These are phyloP conservation scores for Leiothrix lutea DNA, from an alignment of 2,113 vertebrate species.

Conservation along the genomic window DNA sequence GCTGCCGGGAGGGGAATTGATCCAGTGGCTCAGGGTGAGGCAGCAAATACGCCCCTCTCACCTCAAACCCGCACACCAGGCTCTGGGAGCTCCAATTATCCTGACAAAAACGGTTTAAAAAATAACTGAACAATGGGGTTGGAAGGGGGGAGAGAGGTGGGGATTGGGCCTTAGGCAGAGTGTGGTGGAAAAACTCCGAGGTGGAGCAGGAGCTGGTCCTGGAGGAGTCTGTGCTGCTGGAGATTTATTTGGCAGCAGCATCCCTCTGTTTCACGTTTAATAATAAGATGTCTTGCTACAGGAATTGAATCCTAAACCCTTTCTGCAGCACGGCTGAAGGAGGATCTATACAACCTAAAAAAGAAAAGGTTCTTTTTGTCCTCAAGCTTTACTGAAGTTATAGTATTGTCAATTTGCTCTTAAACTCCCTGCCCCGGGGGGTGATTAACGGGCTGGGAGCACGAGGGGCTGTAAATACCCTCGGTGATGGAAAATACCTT, in stretches of 20 bases:
- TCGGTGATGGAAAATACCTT: background rate
- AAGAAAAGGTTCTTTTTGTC: background rate
- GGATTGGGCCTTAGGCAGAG: background rate
- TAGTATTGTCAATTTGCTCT: background rate
- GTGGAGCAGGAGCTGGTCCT: background rate
- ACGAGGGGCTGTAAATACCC: background rate
- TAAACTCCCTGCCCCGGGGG: background rate
- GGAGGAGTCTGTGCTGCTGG: background rate
- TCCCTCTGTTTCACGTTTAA: background rate
- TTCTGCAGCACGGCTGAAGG: conserved; percentile 30
- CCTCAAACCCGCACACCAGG: conserved; percentile 26
- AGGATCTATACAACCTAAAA: background rate
- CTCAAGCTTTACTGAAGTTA: conserved; percentile 9
- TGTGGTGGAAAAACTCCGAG: background rate
- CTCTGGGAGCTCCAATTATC: conserved; percentile 58
- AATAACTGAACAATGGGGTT: background rate
- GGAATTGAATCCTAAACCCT: background rate
- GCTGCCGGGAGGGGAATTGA: conserved; percentile 49
- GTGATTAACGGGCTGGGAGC: background rate
- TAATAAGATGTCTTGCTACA: conserved; percentile 6
- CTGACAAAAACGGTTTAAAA: conserved; percentile 52
- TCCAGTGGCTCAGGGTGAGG: conserved; percentile 48
- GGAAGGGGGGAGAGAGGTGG: background rate
- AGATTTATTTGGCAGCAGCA: conserved; percentile 26
- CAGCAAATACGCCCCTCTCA: conserved; percentile 56